A percentile compares a stretch with the other conserved stretches of the same genome.
Conservation (phyloP, 2,888 invertebrate species). For the Heliothis peltigera region DNA sequence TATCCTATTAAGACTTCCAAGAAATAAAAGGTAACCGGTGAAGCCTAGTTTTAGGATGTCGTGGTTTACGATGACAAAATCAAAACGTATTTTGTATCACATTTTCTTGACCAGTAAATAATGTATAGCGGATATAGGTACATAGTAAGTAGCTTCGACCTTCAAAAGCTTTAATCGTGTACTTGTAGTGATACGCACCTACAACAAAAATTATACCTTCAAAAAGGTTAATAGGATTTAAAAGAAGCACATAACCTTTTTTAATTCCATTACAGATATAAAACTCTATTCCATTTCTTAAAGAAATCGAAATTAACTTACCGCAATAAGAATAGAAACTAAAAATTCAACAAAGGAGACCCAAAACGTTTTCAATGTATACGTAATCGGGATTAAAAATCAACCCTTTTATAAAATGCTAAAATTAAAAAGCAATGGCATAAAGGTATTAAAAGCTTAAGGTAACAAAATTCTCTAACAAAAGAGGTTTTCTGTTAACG, state of each 20-base stretch:
- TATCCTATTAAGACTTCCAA: conserved; percentile 68
- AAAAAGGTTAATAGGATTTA: conserved; percentile 62
- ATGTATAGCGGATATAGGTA: conserved; percentile 1
- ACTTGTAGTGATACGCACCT: background rate
- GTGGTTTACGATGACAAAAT: too few relatives aligned
- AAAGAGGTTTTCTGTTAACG: conserved; percentile 86
- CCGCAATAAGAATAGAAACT: conserved; percentile 76
- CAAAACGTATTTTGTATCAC: too few relatives aligned
- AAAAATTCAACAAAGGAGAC: conserved; percentile 76
- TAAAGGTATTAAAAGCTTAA: conserved; percentile 89
- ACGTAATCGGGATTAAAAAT: conserved; percentile 84
- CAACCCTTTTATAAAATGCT: conserved; percentile 86
- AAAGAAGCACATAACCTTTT: conserved; percentile 61
- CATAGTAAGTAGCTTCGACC: background rate
- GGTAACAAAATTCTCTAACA: conserved; percentile 86
- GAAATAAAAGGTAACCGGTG: conserved; percentile 59
- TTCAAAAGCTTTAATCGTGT: background rate
- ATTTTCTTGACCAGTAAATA: background rate
- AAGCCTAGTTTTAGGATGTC: conserved; percentile 55
- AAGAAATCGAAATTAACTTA: conserved; percentile 71
- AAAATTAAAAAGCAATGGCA: conserved; percentile 88
- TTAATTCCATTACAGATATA: conserved; percentile 65
- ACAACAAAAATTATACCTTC: conserved; percentile 4
- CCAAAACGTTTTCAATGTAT: conserved; percentile 76
- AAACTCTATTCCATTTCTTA: conserved; percentile 49